phyloP scores from a whole-genome alignment of 2,113 vertebrate genomes.

The Miniopterus natalensis region DNA sequence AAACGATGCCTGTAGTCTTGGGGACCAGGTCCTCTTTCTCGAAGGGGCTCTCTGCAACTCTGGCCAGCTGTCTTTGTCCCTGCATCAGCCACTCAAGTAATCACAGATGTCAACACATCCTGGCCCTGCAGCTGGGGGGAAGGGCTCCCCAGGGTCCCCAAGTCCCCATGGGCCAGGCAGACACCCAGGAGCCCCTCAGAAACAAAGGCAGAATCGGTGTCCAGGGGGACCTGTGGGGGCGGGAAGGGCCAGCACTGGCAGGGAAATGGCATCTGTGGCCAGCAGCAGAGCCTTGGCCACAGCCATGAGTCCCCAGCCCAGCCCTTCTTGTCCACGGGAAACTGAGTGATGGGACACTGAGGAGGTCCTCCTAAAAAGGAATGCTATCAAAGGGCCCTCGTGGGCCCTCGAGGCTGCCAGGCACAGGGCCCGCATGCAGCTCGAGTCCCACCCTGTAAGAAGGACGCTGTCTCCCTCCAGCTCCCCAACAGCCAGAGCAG shows the following conservation, averaged over 20 bases:
- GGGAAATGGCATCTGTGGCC: neutral
- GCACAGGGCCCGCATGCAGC: neutral
- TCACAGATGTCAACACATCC: neutral
- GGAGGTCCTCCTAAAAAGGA: neutral
- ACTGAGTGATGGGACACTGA: accelerated
- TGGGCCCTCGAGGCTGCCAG: too few relatives aligned
- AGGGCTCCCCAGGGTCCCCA: neutral
- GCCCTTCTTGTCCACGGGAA: accelerated
- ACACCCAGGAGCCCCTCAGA: neutral
- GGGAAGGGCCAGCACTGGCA: accelerated
- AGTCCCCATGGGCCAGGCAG: neutral
- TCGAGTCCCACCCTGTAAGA: neutral
- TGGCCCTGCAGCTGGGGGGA: neutral
- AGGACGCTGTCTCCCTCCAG: neutral
- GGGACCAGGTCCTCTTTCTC: neutral
- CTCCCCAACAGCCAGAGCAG: neutral
- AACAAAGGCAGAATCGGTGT: neutral
- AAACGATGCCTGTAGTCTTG: accelerated
- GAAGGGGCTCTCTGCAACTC: neutral
- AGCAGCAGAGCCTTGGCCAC: neutral
- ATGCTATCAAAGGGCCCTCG: neutral
- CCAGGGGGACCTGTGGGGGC: neutral
- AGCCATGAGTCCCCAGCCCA: accelerated
- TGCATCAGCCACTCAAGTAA: neutral
- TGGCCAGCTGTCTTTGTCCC: neutral